Conservation (phyloP, 2,888 invertebrate genomes). For the Mactromeris polynyma region DNA sequence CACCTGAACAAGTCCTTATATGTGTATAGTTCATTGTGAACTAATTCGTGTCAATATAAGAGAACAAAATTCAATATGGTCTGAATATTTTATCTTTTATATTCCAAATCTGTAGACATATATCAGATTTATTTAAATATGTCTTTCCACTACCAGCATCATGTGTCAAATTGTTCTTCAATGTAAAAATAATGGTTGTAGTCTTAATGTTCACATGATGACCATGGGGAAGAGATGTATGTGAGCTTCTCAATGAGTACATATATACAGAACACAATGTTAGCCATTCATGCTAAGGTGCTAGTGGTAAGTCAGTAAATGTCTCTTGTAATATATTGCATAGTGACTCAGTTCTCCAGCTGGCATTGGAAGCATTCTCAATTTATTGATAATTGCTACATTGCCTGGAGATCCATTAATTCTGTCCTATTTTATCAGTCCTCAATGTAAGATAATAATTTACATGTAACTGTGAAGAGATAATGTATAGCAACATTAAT, state of each 20-base stretch:
- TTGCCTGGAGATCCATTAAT: slow-evolving; percentile 1
- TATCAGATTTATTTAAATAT: too few relatives aligned
- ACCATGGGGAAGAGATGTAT: background rate
- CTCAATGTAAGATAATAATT: background rate
- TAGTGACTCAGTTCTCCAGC: background rate
- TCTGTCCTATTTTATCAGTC: background rate
- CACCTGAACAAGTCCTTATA: too few relatives aligned
- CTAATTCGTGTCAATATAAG: too few relatives aligned
- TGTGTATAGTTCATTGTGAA: too few relatives aligned
- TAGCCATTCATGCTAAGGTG: background rate
- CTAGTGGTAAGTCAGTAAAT: background rate
- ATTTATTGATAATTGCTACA: slow-evolving; percentile 14
- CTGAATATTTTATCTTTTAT: too few relatives aligned
- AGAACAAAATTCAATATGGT: too few relatives aligned
- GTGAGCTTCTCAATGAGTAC: background rate
- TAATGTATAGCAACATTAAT: background rate
- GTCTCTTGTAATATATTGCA: background rate
- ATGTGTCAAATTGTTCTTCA: too few relatives aligned
- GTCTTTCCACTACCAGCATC: too few relatives aligned
- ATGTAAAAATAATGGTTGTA: too few relatives aligned
- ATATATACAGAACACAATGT: background rate
- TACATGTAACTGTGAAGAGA: background rate
- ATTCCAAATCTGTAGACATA: too few relatives aligned
- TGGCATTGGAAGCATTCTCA: background rate
- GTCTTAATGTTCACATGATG: background rate